A percentile compares a stretch with the other conserved stretches of the same genome.
Evolutionary conservation across 2,113 vertebrate genomes (phyloP).

Genomic region (Nettapus auritus): DNA sequence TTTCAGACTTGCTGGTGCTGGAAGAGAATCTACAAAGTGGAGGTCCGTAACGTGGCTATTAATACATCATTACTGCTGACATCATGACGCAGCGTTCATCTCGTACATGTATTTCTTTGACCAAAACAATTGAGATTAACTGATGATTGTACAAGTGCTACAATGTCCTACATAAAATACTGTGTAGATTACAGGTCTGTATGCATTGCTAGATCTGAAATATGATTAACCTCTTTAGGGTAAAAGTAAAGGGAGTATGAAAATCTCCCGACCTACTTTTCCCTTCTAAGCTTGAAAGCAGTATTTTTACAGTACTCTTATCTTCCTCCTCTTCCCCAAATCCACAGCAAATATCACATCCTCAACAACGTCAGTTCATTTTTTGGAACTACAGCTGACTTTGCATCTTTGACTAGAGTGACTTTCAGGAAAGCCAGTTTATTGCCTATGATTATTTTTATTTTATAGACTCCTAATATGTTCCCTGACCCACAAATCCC

Average conservation of each 20-base stretch:
- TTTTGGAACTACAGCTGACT: neutral
- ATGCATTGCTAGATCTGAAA: slow-evolving; percentile 10
- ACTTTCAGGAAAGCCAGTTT: neutral
- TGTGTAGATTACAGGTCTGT: neutral
- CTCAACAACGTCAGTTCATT: neutral
- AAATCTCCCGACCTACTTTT: slow-evolving; percentile 16
- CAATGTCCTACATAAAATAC: neutral
- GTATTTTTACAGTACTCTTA: neutral
- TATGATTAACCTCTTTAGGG: neutral
- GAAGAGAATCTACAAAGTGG: neutral
- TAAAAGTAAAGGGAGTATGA: slow-evolving; percentile 6
- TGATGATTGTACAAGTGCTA: neutral
- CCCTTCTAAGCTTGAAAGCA: neutral
- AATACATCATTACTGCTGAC: neutral
- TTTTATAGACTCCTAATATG: neutral
- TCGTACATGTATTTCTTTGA: neutral
- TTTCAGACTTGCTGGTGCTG: neutral
- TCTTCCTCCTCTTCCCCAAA: neutral
- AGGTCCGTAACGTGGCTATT: neutral
- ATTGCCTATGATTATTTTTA: neutral
- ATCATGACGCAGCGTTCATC: neutral
- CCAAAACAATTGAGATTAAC: neutral
- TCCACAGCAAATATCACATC: neutral
- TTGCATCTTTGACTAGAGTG: neutral
- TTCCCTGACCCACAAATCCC: neutral